Evolutionary conservation across 2,113 vertebrate genomes (phyloP), one percentile per base, ranked within the genome.

Genomic region (Mesitornis unicolor): DNA sequence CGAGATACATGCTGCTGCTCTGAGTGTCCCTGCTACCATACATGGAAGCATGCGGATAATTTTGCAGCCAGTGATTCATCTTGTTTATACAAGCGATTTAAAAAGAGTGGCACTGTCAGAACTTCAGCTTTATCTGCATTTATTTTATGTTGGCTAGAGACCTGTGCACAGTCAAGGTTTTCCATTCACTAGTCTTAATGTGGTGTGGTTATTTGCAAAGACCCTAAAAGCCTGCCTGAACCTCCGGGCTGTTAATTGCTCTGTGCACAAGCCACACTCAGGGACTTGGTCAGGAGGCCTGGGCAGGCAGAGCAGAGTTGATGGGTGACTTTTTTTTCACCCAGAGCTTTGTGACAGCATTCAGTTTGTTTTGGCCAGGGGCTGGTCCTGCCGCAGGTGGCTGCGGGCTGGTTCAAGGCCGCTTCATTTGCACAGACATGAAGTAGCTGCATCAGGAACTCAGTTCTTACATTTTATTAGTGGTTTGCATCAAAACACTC

Each of bases 371-470:
- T 22, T 26, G 0, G 0, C 65, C 24, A 25, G 76, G 57, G 31
- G 35, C 75, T 80, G 56, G 16, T 65, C 42, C 43, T 0, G 0
- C 33, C 1, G 1, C 0, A 3, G 36, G 42, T 10, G 25, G 31
- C 79, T 61, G 65, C 71, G 29, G 60, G 28, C 47, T 63, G 78
- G 13, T 13, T 35, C 25, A 25, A 56, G 47, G 36, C 36, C 16
- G 4, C 42, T 36, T 45, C 6, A 5, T 61, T 40, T 60, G 35
- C 36, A 28, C 20, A 25, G 51, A 9, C 14, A 18, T 50, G 51
- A 43, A 76, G 35, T 40, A 25, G 9, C 80, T 35, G 33, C 43
- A 65, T 56, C 17, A 17, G 28, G 50, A 81, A 76, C 40, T 68
- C 57, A 56, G 16, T n/a, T 77, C 51, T 71, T 60, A 2, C 1